Conservation (phyloP, 2,888 invertebrate species). For the Exocentrus adspersus region DNA sequence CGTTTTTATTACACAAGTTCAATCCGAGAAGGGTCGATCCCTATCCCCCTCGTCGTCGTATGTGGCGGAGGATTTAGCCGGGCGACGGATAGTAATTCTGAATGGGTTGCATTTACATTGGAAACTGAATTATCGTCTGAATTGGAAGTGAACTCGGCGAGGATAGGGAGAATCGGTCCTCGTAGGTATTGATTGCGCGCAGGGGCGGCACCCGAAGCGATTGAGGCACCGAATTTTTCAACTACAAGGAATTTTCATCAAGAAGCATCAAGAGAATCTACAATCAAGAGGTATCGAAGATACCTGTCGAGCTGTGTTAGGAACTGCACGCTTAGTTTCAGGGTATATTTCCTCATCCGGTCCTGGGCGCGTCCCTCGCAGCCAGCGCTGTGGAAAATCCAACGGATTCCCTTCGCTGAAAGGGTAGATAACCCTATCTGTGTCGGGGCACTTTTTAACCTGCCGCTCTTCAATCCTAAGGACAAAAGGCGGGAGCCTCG, state of each 20-base stretch:
- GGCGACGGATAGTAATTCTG: conserved; percentile 18
- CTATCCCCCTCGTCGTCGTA: not conserved
- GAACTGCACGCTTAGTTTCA: not conserved
- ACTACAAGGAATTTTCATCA: too few relatives aligned
- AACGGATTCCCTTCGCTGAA: conserved; percentile 46
- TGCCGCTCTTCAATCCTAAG: conserved; percentile 38
- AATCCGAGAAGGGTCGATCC: not conserved
- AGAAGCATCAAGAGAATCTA: too few relatives aligned
- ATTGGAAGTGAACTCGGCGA: conserved; percentile 23
- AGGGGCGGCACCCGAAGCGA: too few relatives aligned
- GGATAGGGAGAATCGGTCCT: conserved; percentile 19
- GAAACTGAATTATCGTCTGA: conserved; percentile 27
- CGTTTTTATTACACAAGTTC: conserved; percentile 1
- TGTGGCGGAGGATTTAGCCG: conserved; percentile 3
- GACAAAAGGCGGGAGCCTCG: conserved; percentile 30
- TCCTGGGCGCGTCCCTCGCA: conserved; percentile 42
- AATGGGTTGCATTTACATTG: conserved; percentile 28
- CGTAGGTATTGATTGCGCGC: conserved; percentile 21
- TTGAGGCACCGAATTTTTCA: too few relatives aligned
- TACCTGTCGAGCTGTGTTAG: too few relatives aligned
- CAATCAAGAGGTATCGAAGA: too few relatives aligned
- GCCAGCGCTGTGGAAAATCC: conserved; percentile 49
- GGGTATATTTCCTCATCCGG: not conserved
- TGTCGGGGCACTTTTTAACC: conserved; percentile 42
- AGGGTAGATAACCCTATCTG: conserved; percentile 45